Conservation (phyloP, 2,113 vertebrate species). For the Rhinichthys klamathensis region DNA sequence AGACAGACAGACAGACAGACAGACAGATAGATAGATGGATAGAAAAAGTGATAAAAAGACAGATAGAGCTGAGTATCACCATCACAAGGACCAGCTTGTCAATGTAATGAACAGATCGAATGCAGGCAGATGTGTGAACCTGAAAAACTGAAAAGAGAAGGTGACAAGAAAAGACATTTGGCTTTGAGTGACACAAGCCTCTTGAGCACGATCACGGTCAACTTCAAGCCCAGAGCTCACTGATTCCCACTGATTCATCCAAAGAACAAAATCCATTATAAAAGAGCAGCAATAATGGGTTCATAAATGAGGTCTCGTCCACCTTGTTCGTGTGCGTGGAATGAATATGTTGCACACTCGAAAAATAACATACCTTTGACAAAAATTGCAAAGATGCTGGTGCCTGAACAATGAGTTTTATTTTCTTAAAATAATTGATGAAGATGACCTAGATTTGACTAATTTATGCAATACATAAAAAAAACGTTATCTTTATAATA, state of each 20-base stretch:
- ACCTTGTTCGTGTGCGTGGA: conserved; percentile 56
- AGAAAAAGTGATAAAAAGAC: too few relatives aligned
- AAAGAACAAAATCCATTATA: conserved; percentile 69
- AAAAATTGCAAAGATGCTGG: neutral
- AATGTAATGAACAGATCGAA: neutral
- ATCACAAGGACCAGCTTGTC: neutral
- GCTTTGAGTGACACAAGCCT: conserved; percentile 7
- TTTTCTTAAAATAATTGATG: neutral
- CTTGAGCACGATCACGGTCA: neutral
- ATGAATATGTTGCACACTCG: conserved; percentile 48
- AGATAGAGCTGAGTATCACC: neutral
- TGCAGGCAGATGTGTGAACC: neutral
- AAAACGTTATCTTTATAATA: neutral
- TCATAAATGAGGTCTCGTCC: conserved; percentile 73
- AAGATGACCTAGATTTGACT: conserved; percentile 13
- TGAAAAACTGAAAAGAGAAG: neutral
- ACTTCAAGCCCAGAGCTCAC: neutral
- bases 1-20: neutral
- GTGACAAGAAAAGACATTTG: neutral
- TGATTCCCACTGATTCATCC: conserved; percentile 5
- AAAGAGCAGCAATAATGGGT: conserved; percentile 65
- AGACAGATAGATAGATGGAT: neutral
- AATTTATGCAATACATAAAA: neutral
- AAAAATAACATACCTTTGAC: neutral
- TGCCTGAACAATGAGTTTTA: neutral